These are phyloP conservation scores for Poecilobothrus nobilitatus DNA, from an alignment of 2,888 invertebrate genomes.

Conservation along the genomic window DNA sequence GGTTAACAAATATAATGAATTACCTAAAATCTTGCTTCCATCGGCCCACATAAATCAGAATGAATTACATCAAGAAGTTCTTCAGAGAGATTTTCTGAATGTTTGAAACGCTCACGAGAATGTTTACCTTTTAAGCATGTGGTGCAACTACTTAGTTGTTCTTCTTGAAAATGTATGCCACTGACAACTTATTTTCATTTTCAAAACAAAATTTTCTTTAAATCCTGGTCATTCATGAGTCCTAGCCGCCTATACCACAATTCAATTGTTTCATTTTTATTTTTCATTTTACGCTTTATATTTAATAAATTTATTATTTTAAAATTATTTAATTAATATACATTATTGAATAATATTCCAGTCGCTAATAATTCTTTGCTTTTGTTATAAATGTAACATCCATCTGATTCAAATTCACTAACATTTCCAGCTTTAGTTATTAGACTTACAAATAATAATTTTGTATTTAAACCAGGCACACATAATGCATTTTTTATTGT, in stretches of 20 bases:
- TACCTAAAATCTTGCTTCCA: conserved; percentile 24
- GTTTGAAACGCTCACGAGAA: conserved; percentile 22
- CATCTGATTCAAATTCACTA: not conserved
- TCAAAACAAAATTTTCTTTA: not conserved
- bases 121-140: conserved; percentile 25
- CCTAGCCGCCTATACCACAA: conserved; percentile 23
- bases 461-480: conserved; percentile 23
- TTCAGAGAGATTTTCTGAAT: conserved; percentile 20
- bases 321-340: conserved; percentile 19
- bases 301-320: conserved; percentile 9
- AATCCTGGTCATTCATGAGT: conserved; percentile 16
- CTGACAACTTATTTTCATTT: not conserved
- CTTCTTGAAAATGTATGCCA: not conserved
- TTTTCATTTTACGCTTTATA: too few relatives aligned
- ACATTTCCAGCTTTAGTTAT: conserved; percentile 22
- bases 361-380: conserved; percentile 8
- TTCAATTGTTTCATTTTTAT: conserved; percentile 10
- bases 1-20: conserved; percentile 24
- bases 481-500: too few relatives aligned
- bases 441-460: conserved; percentile 24
- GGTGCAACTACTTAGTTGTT: not conserved
- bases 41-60: conserved; percentile 25
- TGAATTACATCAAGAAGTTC: conserved; percentile 24
- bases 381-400: not conserved
- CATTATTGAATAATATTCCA: conserved; percentile 16